Conservation (phyloP, 2,113 vertebrate species). For the Aramus guarauna region DNA sequence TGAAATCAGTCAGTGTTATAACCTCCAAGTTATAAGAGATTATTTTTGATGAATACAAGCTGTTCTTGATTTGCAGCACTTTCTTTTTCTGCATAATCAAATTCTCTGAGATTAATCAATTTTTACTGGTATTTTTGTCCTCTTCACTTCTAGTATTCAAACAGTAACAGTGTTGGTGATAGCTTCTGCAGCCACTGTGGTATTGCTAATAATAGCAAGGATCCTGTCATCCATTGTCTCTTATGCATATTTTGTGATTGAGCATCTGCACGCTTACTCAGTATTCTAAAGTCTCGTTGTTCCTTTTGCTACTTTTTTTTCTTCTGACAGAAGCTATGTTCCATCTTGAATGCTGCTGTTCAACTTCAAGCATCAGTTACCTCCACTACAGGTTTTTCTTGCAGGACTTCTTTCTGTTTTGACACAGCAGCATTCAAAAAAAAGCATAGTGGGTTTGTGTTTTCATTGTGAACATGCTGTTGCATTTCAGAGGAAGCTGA, state of each 20-base stretch:
- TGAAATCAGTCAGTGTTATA: neutral
- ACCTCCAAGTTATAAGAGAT: neutral
- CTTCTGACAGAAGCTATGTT: constrained; percentile 34
- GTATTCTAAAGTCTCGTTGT: neutral
- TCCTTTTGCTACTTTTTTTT: neutral
- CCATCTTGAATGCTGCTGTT: constrained; percentile 43
- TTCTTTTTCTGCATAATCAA: neutral
- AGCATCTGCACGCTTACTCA: neutral
- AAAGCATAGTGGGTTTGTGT: neutral
- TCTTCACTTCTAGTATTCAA: neutral
- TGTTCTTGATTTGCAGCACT: constrained; percentile 23
- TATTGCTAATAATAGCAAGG: neutral
- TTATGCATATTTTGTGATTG: neutral
- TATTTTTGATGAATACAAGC: neutral
- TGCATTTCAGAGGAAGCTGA: neutral
- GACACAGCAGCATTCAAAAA: constrained; percentile 21
- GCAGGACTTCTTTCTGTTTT: constrained; percentile 37
- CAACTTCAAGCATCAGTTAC: neutral
- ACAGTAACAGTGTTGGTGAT: neutral
- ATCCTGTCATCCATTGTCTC: constrained; percentile 16
- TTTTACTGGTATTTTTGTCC: neutral
- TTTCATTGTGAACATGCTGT: constrained; percentile 8
- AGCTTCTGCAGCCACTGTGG: neutral
- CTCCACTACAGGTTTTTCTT: constrained; percentile 11
- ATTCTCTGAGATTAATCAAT: neutral